Percentiles rank a stretch among this genome's conserved stretches.
phyloP scores from a whole-genome alignment of 2,888 invertebrate genomes.

The Rhimphoctona megacephalus region DNA sequence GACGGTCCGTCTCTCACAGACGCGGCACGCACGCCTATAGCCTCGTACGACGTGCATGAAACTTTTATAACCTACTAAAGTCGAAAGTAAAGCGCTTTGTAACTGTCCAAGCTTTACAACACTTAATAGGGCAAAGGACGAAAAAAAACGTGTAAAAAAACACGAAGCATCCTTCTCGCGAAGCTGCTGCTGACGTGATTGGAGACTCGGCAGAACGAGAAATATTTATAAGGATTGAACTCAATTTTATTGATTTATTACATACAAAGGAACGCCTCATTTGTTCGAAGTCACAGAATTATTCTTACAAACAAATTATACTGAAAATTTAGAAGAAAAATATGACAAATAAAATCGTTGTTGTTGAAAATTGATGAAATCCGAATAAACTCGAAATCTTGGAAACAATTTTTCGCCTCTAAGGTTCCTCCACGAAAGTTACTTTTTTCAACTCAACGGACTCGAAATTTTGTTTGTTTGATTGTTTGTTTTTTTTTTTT shows the following conservation, averaged over 20 bases:
- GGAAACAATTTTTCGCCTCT: no score
- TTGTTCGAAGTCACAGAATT: no score
- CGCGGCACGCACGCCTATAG: constrained; percentile 19
- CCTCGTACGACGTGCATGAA: constrained; percentile 53
- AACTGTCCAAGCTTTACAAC: constrained; percentile 60
- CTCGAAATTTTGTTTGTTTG: no score
- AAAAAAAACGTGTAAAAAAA: constrained; percentile 32
- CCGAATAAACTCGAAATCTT: background rate
- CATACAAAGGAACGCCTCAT: background rate
- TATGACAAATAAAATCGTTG: no score
- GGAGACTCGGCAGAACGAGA: background rate
- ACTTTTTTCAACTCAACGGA: no score
- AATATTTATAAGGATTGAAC: constrained; percentile 25
- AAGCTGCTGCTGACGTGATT: constrained; percentile 4
- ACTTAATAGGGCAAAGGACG: constrained; percentile 38
- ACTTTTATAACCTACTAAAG: constrained; percentile 66
- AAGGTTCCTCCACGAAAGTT: no score
- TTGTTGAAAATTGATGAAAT: background rate
- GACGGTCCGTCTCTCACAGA: constrained; percentile 46
- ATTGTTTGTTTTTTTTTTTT: no score
- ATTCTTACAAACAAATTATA: no score
- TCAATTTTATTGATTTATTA: constrained; percentile 11
- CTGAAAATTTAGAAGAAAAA: no score
- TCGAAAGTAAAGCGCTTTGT: constrained; percentile 58
- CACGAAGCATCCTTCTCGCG: constrained; percentile 15